Evolutionary conservation across 2,888 invertebrate species (phyloP).

Genomic region (Himalopsyche tibetana): DNA sequence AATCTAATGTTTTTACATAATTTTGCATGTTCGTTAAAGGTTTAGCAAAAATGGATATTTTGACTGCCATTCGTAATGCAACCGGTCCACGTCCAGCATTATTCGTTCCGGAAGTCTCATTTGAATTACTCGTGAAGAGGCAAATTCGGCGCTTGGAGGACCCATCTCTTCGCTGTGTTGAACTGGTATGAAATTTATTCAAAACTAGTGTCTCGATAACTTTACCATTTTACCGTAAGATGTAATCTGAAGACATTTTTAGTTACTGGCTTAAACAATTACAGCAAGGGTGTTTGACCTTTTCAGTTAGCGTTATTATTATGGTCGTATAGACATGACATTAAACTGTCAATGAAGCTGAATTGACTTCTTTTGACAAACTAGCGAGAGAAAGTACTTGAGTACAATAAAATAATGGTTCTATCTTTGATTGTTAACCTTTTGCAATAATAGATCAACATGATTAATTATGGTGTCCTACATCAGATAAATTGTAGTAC

Average conservation of each 20-base stretch:
- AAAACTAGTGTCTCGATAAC: neutral
- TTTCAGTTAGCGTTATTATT: too few species aligned
- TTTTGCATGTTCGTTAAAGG: constrained; percentile 69
- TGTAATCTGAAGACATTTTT: too few species aligned
- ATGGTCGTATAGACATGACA: too few species aligned
- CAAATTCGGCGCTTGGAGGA: constrained; percentile 98
- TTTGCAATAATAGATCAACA: neutral
- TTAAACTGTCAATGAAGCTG: too few species aligned
- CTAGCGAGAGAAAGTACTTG: neutral
- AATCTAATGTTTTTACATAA: too few species aligned
- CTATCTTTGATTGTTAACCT: neutral
- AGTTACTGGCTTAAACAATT: too few species aligned
- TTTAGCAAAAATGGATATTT: constrained; percentile 94
- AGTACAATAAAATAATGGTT: neutral
- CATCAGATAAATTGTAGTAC: too few species aligned
- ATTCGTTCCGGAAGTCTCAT: constrained; percentile 96
- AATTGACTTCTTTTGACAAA: neutral
- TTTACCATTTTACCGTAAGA: too few species aligned
- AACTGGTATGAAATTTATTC: constrained; percentile 80
- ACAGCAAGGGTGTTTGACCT: too few species aligned
- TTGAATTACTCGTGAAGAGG: constrained; percentile 97
- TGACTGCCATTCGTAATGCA: constrained; percentile 99
- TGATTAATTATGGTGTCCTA: neutral
- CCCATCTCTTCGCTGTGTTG: constrained; percentile 97
- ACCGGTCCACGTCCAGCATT: constrained; percentile 95